These are phyloP conservation scores for Chrysemys picta DNA, from an alignment of 2,113 vertebrate species.

Conservation along the genomic window DNA sequence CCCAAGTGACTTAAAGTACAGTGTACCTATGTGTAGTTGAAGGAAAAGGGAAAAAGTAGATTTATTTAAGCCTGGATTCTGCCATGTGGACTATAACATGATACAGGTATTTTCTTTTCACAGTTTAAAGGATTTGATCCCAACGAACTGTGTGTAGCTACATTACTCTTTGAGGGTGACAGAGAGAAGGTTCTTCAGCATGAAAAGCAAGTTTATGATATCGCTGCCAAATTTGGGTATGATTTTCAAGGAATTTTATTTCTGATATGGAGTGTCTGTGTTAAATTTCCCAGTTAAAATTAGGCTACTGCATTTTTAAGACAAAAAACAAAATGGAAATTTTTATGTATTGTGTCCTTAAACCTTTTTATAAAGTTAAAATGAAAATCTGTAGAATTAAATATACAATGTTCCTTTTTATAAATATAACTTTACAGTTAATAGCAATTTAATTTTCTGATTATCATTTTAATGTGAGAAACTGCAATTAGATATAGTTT, in stretches of 20 bases:
- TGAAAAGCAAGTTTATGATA: conserved; percentile 99
- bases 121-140: conserved; percentile 99
- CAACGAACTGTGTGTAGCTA: conserved; percentile 91
- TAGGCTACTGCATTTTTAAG: background rate
- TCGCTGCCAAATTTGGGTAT: conserved; percentile 98
- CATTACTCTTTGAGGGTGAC: conserved; percentile 95
- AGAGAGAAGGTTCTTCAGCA: conserved; percentile 97
- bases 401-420: background rate
- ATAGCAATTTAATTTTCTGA: background rate
- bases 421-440: background rate
- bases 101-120: conserved; percentile 49
- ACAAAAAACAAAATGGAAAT: background rate
- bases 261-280: background rate
- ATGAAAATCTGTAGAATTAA: background rate
- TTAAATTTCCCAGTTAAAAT: background rate
- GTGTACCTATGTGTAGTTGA: background rate
- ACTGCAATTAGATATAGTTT: background rate
- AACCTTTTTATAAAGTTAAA: background rate
- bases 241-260: conserved; percentile 57
- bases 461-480: background rate
- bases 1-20: background rate
- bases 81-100: background rate
- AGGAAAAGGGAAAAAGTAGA: background rate
- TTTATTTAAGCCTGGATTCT: background rate
- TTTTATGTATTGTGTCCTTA: background rate